Conservation (phyloP, 30 jellyfish, hydroid and myxozoan genomes). For the Rhopilema esculentum region DNA sequence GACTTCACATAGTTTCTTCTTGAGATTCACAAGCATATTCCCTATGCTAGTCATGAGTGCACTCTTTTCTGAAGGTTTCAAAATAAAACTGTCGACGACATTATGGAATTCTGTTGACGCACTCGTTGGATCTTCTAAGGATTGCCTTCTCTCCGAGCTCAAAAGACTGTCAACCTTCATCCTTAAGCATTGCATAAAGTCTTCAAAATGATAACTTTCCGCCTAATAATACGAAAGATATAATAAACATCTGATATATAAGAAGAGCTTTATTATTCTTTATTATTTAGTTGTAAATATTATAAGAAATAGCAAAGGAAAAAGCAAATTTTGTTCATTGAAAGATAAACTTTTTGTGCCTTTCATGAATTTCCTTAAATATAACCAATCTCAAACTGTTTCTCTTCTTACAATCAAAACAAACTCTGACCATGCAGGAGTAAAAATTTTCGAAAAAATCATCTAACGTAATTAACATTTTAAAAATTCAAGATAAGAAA, state of each 20-base stretch:
- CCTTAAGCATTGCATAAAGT: conserved; percentile 58
- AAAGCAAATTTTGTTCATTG: no score
- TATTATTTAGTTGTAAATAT: no score
- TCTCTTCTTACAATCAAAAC: no score
- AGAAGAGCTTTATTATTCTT: no score
- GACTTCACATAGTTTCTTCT: conserved; percentile 76
- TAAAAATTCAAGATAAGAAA: background rate
- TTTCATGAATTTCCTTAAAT: no score
- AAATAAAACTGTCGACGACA: conserved; percentile 17
- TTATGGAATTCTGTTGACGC: conserved; percentile 5
- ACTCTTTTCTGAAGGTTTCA: conserved; percentile 74
- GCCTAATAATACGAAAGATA: conserved; percentile 14
- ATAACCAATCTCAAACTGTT: no score
- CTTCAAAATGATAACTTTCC: conserved; percentile 67
- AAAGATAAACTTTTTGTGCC: no score
- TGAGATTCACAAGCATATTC: conserved; percentile 69
- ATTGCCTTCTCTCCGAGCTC: conserved; percentile 16
- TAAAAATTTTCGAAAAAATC: no score
- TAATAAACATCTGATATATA: no score
- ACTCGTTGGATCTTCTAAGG: background rate
- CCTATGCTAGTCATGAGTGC: conserved; percentile 72
- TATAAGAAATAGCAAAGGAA: no score
- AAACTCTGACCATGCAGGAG: no score
- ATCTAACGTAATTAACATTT: no score
- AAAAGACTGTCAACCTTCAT: conserved; percentile 77